A percentile compares a stretch with the other conserved stretches of the same genome.
These are phyloP conservation scores for Noturus placidus DNA, from an alignment of 2,113 vertebrate genomes.

Conservation along the genomic window DNA sequence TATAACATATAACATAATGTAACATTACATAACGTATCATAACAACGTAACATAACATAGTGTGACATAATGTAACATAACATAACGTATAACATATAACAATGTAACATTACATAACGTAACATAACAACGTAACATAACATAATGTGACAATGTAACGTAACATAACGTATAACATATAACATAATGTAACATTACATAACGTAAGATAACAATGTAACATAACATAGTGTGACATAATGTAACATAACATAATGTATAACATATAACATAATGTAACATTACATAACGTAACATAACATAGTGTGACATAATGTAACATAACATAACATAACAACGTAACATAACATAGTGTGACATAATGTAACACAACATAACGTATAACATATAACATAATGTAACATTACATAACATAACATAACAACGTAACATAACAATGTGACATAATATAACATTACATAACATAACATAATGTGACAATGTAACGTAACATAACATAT, in stretches of 20 bases:
- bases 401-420: background rate
- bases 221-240: too few species aligned
- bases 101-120: too few species aligned
- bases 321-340: background rate
- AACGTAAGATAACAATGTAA: too few species aligned
- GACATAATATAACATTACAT: background rate
- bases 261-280: background rate
- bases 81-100: background rate
- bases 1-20: background rate
- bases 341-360: too few species aligned
- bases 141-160: too few species aligned
- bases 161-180: too few species aligned
- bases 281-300: background rate
- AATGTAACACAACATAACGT: background rate
- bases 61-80: background rate
- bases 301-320: background rate
- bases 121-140: too few species aligned
- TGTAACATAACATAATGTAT: background rate
- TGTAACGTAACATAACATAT: too few species aligned
- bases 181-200: too few species aligned
- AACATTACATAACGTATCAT: background rate
- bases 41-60: background rate
- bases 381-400: too few species aligned
- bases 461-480: too few species aligned
- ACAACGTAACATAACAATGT: background rate